Base-by-base conservation (phyloP, 2,113 vertebrate species). In the Pongo abelii region DNA sequence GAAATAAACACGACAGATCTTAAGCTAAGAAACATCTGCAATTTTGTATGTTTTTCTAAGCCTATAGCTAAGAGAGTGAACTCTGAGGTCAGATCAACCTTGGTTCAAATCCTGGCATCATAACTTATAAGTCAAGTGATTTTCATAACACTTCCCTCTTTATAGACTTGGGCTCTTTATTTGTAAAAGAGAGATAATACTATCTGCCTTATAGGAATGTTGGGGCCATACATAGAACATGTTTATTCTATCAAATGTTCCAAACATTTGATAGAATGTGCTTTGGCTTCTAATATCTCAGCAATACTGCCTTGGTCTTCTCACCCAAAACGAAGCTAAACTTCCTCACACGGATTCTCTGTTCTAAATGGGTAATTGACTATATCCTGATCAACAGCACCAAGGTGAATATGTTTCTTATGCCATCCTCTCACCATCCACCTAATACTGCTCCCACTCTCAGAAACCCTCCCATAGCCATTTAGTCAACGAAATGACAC, bases 31-130 rank as follows among this genome's bases (percentile, higher is more conserved):
- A 96, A 84, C 69, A 87, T 61, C 59, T 97, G 87, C 30, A 75
- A 52, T 64, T 74, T 9, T 75, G 77, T 93, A 93, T 91, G 40
- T 96, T 93, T 96, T 94, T 77, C n/a, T 89, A 91, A 96, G 69
- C 86, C 75, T 72, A 80, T 8, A 70, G 52, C 79, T 89, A 40
- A 25, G 5, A 64, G 74, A 93, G 87, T 84, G 35, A 92, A 40
- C 46, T 93, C n/a, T 80, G 55, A 10, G 50, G 4, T 43, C 22
- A 74, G 7, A 91, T 59, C 80, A 81, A 55, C 67, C 69, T 67
- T 78, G 9, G 64, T 75, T 97, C 52, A 78, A 74, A 85, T 86
- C 69, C 22, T 72, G 40, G 46, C 12, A 32, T 35, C 57, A 59
- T 6, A 23, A 38, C 6, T 91, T 70, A 40, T 67, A 91, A 75